Evolutionary conservation across 2,888 invertebrate species (phyloP), one percentile per base, ranked within the genome.

Genomic region (Imbricaverruca yamaguchii): DNA sequence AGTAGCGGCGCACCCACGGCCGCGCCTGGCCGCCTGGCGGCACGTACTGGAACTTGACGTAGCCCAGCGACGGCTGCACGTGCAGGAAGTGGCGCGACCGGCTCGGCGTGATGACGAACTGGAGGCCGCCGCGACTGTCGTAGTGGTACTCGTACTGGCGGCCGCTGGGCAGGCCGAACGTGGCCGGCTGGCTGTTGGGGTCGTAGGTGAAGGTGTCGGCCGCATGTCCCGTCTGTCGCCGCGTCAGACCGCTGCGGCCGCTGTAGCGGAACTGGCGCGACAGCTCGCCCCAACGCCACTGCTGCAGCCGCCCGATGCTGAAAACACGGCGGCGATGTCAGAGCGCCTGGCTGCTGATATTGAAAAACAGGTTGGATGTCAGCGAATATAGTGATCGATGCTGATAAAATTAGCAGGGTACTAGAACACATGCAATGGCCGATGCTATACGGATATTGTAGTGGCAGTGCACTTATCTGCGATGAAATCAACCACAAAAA

Each of bases 51-150:
- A 93, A 93, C 84, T 96, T 90, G 80, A 95, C 91, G 86, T 96
- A 95, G 39, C 97, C 97, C 81, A 97, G 91, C 0, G 96, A 95
- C 10, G 95, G 93, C 87, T 97, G 95, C 83, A 95, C 92, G 85
- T 94, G 94, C 87, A 97, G 96, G 13, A 94, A 93, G 87, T 97
- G 97, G 83, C 93, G 93, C 0, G 94, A 94, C 63, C 94, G 94
- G 21, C 94, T 95, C 0, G 97, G 97, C 81, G 96, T 90, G 15
- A 94, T 92, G 0, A 97, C 93, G 85, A 94, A 93, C 80, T 94
- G 90, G 59, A 97, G 88, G 11, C 97, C 96, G 67, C 97, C 97
- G 74, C 87, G 85, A 85, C 95, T 94, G 84, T 88, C 88, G 85
- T 97, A 97, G 82, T 92, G 91, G 84, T 97, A 90, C 63, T 92